Evolutionary conservation across 2,113 vertebrate genomes (phyloP).

Genomic region (Symphodus melops): DNA sequence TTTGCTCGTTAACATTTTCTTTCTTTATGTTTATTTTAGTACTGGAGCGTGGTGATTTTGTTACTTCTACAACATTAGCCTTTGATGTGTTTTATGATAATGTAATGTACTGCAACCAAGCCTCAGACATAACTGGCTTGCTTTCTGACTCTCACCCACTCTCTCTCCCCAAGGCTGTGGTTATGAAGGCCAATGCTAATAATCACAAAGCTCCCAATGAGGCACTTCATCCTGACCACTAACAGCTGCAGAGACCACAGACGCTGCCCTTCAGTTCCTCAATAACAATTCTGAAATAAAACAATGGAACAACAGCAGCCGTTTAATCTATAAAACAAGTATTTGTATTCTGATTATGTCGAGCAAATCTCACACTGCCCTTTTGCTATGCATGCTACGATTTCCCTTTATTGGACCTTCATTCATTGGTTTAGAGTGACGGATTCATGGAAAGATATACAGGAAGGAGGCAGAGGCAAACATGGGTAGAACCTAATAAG

Average conservation of each 20-base stretch:
- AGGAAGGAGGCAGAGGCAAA: no score
- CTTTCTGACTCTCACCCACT: neutral
- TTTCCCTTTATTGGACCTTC: neutral
- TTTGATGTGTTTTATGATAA: no score
- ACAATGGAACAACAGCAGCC: neutral
- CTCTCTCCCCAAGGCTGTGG: neutral
- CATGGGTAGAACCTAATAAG: neutral
- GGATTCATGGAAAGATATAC: no score
- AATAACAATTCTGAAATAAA: neutral
- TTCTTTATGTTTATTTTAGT: no score
- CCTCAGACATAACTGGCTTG: neutral
- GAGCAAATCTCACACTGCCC: neutral
- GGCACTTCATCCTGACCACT: neutral
- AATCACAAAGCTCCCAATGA: conserved; percentile 3
- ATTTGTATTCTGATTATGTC: neutral
- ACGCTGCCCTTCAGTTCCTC: neutral
- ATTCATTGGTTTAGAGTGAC: no score
- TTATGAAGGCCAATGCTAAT: neutral
- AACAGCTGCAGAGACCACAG: neutral
- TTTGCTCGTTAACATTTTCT: no score
- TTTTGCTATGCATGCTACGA: neutral
- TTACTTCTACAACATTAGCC: no score
- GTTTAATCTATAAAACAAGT: neutral
- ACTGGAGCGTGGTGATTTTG: no score
- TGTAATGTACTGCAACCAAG: no score